A percentile compares a stretch with the other conserved stretches of the same genome.
Conservation (phyloP, 2,113 vertebrate species). For the Struthio camelus region DNA sequence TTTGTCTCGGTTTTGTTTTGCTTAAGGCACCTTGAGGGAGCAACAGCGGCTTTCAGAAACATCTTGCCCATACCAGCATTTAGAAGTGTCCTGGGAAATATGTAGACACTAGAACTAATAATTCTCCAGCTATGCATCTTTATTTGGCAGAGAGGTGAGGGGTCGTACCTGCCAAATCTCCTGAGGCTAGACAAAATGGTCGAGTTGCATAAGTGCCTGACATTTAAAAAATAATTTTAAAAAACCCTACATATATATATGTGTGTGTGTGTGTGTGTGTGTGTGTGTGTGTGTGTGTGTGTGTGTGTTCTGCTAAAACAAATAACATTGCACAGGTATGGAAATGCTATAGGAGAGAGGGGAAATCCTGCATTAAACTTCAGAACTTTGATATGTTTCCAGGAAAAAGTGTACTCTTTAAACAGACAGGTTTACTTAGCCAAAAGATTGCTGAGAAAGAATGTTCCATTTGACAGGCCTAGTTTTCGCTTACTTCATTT, state of each 20-base stretch:
- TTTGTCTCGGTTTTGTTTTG: background rate
- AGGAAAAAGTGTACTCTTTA: background rate
- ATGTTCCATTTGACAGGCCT: conserved; percentile 44
- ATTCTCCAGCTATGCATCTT: conserved; percentile 25
- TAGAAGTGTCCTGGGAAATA: conserved; percentile 35
- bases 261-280: conserved; percentile 6
- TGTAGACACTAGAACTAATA: conserved; percentile 10
- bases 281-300: background rate
- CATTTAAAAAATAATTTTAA: background rate
- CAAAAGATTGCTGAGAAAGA: conserved; percentile 48
- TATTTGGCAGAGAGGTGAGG: conserved; percentile 9
- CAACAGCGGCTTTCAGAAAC: conserved; percentile 15
- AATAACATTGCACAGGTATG: conserved; percentile 56
- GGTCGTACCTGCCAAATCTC: background rate
- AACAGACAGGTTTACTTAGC: conserved; percentile 5
- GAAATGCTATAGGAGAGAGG: conserved; percentile 3
- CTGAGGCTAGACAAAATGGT: background rate
- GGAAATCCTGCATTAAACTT: background rate
- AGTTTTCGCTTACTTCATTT: conserved; percentile 47
- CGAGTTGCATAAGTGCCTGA: conserved; percentile 75
- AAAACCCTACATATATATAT: no score
- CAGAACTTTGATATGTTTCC: background rate
- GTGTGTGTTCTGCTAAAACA: conserved; percentile 59
- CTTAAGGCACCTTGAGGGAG: conserved; percentile 40
- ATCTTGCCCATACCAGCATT: background rate